A percentile compares a stretch with the other conserved stretches of the same genome.
Evolutionary conservation across 2,113 vertebrate genomes (phyloP).

Genomic region (Sigmodon hispidus): DNA sequence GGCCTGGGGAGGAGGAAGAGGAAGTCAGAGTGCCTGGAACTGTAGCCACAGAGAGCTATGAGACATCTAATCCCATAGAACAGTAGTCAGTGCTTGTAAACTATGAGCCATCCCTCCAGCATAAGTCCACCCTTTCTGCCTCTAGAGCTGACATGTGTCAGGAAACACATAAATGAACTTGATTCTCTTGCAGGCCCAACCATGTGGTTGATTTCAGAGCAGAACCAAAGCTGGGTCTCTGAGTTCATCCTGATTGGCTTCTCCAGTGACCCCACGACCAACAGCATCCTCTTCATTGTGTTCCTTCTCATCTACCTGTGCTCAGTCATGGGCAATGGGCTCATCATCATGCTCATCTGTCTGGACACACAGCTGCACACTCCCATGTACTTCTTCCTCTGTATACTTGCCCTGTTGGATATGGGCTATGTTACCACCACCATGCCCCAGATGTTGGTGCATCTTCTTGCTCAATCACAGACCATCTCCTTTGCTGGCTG

Average conservation of each 20-base stretch:
- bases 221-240: constrained; percentile 71
- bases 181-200: background rate
- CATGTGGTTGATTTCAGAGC: background rate
- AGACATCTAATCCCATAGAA: too few relatives aligned
- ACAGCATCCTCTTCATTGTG: constrained; percentile 42
- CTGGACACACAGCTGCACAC: constrained; percentile 58
- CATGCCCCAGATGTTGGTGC: constrained; percentile 59
- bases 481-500: constrained; percentile 69
- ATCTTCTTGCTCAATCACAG: constrained; percentile 54
- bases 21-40: too few relatives aligned
- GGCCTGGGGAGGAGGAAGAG: background rate
- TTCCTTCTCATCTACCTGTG: constrained; percentile 67
- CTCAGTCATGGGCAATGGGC: constrained; percentile 64
- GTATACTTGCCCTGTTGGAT: constrained; percentile 62
- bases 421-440: constrained; percentile 31
- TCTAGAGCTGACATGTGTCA: background rate
- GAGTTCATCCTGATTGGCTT: constrained; percentile 76
- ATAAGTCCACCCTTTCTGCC: too few relatives aligned
- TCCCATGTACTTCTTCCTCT: constrained; percentile 74
- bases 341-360: constrained; percentile 65
- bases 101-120: background rate
- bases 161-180: background rate
- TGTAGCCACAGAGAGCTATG: background rate
- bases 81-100: background rate
- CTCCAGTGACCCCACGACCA: constrained; percentile 25